Evolutionary conservation across 2,113 vertebrate species (phyloP), one percentile per base, ranked within the genome.

Genomic region (Nibea albiflora): DNA sequence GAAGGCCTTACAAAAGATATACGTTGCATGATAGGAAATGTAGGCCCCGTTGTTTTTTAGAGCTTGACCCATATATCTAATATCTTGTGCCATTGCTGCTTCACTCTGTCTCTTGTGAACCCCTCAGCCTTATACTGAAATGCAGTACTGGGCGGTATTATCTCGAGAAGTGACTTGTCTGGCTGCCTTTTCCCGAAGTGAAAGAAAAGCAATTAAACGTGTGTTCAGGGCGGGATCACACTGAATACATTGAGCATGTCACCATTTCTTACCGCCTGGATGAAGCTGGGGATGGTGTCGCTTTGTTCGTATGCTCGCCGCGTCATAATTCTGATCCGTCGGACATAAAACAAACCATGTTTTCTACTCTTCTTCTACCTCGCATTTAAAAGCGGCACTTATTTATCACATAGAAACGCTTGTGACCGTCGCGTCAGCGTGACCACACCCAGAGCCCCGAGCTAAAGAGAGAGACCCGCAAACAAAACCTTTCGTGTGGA

Each of bases 181-280:
- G 39, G 20, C 19, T 52, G 22, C 31, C 11, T 54, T 62, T 10
- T 64, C 5, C 11, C 35, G 0, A 16, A 20, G 39, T 42, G 5
- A 31, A 35, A 68, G 16, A 47, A 56, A 68, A 54, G 39, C 26
- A 57, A 52, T 57, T 42, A 50, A 16, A 39, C 9, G 0, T 10
- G 4, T 47, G 26, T 24, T 63, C 10, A 11, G 22, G n/a, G 73
- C 2, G 4, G 11, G 62, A 73, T 73, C 62, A 39, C 78, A 44
- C 61, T 77, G 73, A 67, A 78, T 67, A 35, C 61, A 68, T 3
- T 61, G 8, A 62, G n/a, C 14, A 20, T 26, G 24, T 67, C 22
- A 15, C 65, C 39, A 15, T 60, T 24, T 71, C 35, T 20, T 62
- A 16, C 24, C 12, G 52, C 1, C 22, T 11, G 47, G 39, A n/a